Base-by-base conservation (phyloP, 2,888 invertebrate species). In the Orchestes rusci region DNA sequence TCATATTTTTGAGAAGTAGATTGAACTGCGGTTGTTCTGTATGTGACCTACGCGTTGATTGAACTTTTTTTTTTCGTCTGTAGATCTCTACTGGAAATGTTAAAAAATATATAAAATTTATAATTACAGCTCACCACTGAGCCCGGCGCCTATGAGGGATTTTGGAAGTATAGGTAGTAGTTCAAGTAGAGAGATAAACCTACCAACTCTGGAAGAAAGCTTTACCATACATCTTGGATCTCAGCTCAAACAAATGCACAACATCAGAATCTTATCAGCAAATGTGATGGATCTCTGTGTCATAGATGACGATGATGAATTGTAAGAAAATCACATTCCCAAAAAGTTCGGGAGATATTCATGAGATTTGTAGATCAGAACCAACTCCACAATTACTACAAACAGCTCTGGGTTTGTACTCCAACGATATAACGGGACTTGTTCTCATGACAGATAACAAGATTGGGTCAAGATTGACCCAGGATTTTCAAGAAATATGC, bases 211-310 rank as follows among this genome's bases (percentile, higher is more conserved):
- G 60, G 94, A 95, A 70, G 96, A 96, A 72, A 94, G 93, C 69
- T 97, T 96, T 68, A 97, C 96, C 15, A 95, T 97, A 61, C 94
- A 96, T 72, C 75, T 96, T 52, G 96, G 97, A 37, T 93, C 95
- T 3, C 99, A 99, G 71, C 77, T 97, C 67, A 99, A 99, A 68
- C 95, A 96, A 63, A 97, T 94, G 76, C 96, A 99, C 69, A 99
- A 99, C 68, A 85, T 97, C 50, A 76, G 97, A 41, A 83, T 99
- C 50, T 73, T 95, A 19, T 86, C 91, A 45, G 84, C 86, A 15
- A 82, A 90, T 69, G 79, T 87, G 10, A 76, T 88, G 57, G 88
- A 92, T 62, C 76, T 94, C 54, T 87, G 88, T 60, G 72, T 73
- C 56, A 73, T 76, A 42, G 55, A 60, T 35, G 60, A 59, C 46